Conservation (phyloP, 2,113 vertebrate genomes). For the Tyrannus savana region DNA sequence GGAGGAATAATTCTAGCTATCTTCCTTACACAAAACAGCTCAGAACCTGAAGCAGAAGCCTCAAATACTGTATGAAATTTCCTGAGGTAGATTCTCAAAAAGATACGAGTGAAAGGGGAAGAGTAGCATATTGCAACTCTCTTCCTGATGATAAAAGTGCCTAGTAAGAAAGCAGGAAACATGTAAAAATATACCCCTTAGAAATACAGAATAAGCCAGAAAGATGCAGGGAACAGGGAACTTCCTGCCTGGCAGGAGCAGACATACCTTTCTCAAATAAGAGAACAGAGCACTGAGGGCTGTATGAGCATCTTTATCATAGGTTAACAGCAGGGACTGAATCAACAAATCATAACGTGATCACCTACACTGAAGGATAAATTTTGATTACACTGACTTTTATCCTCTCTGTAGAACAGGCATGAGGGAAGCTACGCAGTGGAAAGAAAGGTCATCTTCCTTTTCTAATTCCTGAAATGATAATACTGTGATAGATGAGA, state of each 20-base stretch:
- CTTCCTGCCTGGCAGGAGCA: neutral
- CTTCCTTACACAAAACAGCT: neutral
- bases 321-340: neutral
- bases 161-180: neutral
- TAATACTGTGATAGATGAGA: neutral
- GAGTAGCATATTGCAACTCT: neutral
- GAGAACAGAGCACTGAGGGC: neutral
- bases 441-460: neutral
- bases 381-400: neutral
- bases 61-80: neutral
- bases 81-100: neutral
- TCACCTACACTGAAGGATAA: neutral
- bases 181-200: neutral
- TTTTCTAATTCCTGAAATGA: neutral
- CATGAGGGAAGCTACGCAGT: neutral
- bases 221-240: neutral
- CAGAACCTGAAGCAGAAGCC: neutral
- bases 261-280: neutral
- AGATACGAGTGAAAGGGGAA: neutral
- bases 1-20: neutral
- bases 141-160: neutral
- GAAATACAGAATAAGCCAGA: neutral
- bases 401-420: neutral
- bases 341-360: neutral
- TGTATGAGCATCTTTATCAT: rapidly evolving